Conservation (phyloP, 2,113 vertebrate genomes). For the Bettongia penicillata region DNA sequence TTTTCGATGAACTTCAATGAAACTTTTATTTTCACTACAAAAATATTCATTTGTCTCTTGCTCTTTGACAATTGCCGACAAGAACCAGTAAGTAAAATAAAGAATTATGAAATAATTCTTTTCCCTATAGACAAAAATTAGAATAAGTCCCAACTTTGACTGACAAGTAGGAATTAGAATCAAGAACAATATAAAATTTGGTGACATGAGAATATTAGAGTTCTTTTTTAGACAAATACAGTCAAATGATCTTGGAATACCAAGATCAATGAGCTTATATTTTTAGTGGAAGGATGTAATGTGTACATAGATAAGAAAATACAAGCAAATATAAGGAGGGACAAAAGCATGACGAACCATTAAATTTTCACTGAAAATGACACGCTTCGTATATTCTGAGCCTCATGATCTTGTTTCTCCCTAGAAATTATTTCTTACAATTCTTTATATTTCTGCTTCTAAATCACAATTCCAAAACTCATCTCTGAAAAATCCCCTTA, state of each 20-base stretch:
- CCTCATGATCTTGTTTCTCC: neutral
- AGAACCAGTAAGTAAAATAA: slow-evolving; percentile 28
- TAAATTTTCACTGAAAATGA: neutral
- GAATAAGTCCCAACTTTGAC: slow-evolving; percentile 34
- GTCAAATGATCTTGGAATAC: neutral
- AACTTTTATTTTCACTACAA: slow-evolving; percentile 52
- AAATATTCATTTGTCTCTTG: slow-evolving; percentile 48
- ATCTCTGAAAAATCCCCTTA: too few species aligned
- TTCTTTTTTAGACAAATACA: neutral
- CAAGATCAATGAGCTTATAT: neutral
- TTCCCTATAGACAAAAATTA: slow-evolving; percentile 53
- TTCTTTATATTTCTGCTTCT: neutral
- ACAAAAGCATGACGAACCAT: neutral
- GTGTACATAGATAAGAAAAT: neutral
- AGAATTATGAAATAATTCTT: slow-evolving; percentile 60
- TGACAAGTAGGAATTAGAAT: slow-evolving; percentile 54
- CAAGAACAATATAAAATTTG: slow-evolving; percentile 19
- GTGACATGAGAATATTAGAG: neutral
- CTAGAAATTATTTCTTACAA: neutral
- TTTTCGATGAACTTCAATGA: slow-evolving; percentile 24
- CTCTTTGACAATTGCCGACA: slow-evolving; percentile 52
- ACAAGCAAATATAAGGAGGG: neutral
- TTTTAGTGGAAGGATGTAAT: neutral
- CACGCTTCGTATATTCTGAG: neutral
- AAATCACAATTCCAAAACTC: too few species aligned